Evolutionary conservation across 2,797 vertebrate species (phyloP).

Genomic region (Gouania willdenowi): DNA sequence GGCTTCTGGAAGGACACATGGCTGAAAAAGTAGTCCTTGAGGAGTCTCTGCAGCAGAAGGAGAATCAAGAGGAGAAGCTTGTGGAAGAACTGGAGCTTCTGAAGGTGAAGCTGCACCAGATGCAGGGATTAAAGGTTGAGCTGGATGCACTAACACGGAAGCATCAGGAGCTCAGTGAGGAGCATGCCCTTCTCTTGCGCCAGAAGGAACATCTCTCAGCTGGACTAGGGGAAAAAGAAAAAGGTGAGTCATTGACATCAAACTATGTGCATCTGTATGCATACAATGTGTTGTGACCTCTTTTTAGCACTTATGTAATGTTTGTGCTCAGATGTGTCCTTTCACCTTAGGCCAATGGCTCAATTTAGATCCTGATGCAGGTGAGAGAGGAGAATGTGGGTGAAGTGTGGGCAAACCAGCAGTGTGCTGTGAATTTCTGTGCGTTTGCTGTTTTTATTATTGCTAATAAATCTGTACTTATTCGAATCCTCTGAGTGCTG

Average conservation of each 20-base stretch:
- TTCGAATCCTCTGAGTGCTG: slow-evolving; percentile 34
- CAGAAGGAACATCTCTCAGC: slow-evolving; percentile 73
- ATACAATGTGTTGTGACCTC: slow-evolving; percentile 3
- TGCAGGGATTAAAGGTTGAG: slow-evolving; percentile 73
- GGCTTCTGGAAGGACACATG: slow-evolving; percentile 85
- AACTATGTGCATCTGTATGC: neutral
- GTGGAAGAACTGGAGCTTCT: slow-evolving; percentile 83
- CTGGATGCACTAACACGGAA: slow-evolving; percentile 77
- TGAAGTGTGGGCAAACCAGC: slow-evolving; percentile 56
- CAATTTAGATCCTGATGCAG: slow-evolving; percentile 66
- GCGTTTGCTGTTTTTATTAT: slow-evolving; percentile 30
- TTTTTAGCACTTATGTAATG: slow-evolving; percentile 32
- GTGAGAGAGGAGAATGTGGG: slow-evolving; percentile 70
- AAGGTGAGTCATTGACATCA: slow-evolving; percentile 64
- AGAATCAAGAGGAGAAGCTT: slow-evolving; percentile 79
- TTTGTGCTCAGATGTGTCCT: slow-evolving; percentile 64
- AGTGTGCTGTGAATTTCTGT: slow-evolving; percentile 46
- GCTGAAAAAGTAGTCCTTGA: slow-evolving; percentile 85
- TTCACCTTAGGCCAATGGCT: slow-evolving; percentile 69
- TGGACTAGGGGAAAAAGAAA: slow-evolving; percentile 75
- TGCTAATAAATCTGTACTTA: too few species aligned
- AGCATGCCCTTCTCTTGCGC: slow-evolving; percentile 62
- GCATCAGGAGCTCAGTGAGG: slow-evolving; percentile 79
- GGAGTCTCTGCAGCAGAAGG: slow-evolving; percentile 83
- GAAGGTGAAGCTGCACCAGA: slow-evolving; percentile 72